phyloP scores from a whole-genome alignment of 2,797 vertebrate genomes.

The Halcyon badia region DNA sequence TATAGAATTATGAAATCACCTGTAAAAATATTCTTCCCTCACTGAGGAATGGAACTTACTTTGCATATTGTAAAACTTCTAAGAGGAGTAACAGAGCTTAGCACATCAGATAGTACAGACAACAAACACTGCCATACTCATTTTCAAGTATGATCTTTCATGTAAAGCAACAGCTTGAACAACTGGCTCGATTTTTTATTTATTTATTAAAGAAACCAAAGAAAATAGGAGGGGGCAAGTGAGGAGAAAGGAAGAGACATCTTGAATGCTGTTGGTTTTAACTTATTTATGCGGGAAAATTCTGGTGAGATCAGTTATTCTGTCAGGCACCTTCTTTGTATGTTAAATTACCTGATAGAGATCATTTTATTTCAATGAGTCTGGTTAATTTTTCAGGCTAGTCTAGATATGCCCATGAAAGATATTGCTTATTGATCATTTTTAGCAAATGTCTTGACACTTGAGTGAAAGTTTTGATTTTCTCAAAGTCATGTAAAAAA shows the following conservation, averaged over 20 bases:
- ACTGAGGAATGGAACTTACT: background rate
- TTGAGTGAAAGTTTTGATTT: background rate
- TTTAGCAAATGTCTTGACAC: background rate
- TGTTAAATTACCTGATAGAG: background rate
- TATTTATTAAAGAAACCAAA: background rate
- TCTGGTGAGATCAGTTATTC: background rate
- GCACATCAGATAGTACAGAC: background rate
- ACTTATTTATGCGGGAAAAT: background rate
- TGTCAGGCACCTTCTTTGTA: background rate
- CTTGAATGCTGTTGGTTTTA: background rate
- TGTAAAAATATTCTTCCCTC: background rate
- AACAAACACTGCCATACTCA: background rate
- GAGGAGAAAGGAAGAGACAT: background rate
- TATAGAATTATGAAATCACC: background rate
- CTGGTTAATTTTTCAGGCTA: background rate
- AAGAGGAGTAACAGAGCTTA: background rate
- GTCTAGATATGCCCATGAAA: background rate
- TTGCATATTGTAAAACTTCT: background rate
- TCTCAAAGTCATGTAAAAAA: background rate
- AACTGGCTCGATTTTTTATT: background rate
- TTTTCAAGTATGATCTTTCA: background rate
- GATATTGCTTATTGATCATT: background rate
- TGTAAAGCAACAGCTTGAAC: background rate
- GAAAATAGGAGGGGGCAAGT: accelerated
- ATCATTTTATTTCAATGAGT: background rate